Evolutionary conservation across 2,113 vertebrate genomes (phyloP).

Genomic region (Holacanthus passer): DNA sequence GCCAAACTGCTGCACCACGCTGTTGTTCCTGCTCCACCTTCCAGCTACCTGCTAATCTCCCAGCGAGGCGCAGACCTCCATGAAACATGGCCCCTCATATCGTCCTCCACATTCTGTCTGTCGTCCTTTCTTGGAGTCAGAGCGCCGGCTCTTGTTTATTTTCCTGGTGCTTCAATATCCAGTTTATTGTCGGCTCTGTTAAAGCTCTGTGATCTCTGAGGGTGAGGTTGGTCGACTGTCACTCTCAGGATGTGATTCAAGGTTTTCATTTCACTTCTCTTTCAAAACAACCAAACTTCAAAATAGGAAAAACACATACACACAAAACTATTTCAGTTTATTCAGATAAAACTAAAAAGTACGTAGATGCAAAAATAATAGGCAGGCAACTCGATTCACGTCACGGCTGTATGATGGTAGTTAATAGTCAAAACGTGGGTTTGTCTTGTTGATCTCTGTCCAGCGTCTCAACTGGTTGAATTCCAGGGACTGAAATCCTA

Average conservation of each 20-base stretch:
- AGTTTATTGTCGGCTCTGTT: background rate
- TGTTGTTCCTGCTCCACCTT: background rate
- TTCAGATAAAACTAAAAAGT: constrained; percentile 3
- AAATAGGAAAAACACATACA: background rate
- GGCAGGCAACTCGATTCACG: no score
- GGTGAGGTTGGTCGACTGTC: background rate
- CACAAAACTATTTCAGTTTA: no score
- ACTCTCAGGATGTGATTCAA: background rate
- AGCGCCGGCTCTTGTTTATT: background rate
- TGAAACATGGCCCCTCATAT: background rate
- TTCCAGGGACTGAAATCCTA: no score
- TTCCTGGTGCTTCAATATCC: background rate
- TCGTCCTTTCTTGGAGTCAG: no score
- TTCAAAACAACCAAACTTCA: background rate
- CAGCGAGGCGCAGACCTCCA: background rate
- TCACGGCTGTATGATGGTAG: no score
- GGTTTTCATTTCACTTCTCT: background rate
- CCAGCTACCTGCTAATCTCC: constrained; percentile 13
- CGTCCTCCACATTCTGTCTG: background rate
- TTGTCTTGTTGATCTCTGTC: no score
- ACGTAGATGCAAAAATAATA: no score
- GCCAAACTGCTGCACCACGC: constrained; percentile 4
- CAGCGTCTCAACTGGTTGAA: no score
- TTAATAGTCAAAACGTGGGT: no score
- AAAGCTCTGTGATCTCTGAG: background rate